These are phyloP conservation scores for Clusia tigrina DNA, from an alignment of 2,888 invertebrate species.

Conservation along the genomic window DNA sequence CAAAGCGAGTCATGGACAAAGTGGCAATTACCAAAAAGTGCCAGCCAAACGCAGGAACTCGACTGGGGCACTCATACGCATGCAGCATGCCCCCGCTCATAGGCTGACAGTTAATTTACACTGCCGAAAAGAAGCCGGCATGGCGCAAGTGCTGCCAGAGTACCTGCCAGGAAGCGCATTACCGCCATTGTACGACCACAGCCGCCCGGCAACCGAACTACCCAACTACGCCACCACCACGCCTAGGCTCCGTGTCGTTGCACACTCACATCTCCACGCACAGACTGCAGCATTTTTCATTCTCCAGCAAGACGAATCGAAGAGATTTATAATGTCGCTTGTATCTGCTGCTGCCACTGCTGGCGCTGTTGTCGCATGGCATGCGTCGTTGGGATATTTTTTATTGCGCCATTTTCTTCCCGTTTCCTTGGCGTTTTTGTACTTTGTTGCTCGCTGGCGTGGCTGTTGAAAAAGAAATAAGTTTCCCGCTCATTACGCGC, in stretches of 20 bases:
- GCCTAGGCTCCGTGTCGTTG: background rate
- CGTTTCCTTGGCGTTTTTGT: background rate
- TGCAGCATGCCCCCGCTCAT: too few relatives aligned
- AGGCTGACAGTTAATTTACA: background rate
- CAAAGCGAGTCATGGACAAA: too few relatives aligned
- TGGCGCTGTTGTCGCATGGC: background rate
- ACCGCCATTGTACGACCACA: too few relatives aligned
- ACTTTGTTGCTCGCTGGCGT: background rate
- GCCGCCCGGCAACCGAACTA: background rate
- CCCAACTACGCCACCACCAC: background rate
- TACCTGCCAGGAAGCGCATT: constrained; percentile 13
- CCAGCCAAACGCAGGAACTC: too few relatives aligned
- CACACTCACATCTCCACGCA: background rate
- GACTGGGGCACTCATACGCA: too few relatives aligned
- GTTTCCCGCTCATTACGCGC: constrained; percentile 57
- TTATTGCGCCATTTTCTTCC: background rate
- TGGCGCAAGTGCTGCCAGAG: too few relatives aligned
- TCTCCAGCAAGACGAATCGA: background rate
- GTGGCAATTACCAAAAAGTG: too few relatives aligned
- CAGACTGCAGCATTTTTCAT: constrained; percentile 1
- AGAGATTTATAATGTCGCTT: constrained; percentile 12
- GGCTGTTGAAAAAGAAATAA: background rate
- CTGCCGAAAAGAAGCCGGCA: background rate
- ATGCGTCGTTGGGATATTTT: background rate
- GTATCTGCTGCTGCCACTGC: constrained; percentile 1